Percentiles rank a stretch among this genome's conserved stretches.
These are phyloP conservation scores for Drosophila villosipedis DNA, from an alignment of 2,888 invertebrate species.

Conservation along the genomic window DNA sequence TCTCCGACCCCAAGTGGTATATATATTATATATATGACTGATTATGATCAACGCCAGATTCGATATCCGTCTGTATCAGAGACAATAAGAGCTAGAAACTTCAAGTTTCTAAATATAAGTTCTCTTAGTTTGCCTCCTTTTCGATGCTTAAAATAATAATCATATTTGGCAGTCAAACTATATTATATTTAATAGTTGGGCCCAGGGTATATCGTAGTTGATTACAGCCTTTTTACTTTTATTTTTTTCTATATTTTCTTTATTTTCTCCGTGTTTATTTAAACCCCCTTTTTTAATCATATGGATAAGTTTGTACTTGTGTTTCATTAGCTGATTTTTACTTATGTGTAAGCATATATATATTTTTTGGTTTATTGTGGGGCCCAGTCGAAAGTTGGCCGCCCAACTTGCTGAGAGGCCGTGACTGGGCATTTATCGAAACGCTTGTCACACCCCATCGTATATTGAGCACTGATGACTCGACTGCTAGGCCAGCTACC, in stretches of 20 bases:
- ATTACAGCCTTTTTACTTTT: neutral
- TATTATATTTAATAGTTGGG: neutral
- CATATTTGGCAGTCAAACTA: neutral
- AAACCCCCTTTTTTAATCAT: neutral
- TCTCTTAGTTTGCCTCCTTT: neutral
- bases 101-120: neutral
- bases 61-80: neutral
- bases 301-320: conserved; percentile 21
- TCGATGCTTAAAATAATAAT: neutral
- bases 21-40: neutral
- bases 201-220: neutral
- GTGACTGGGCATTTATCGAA: conserved; percentile 41
- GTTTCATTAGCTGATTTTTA: conserved; percentile 32
- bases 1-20: neutral
- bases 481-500: conserved; percentile 34
- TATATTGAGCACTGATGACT: conserved; percentile 50
- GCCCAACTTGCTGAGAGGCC: conserved; percentile 16
- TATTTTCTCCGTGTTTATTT: neutral
- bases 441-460: conserved; percentile 49
- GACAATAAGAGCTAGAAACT: neutral
- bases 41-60: neutral
- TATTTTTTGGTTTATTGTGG: neutral
- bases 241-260: neutral
- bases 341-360: neutral
- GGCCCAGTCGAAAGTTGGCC: conserved; percentile 1